Evolutionary conservation across 2,888 invertebrate species (phyloP).

Genomic region (Acanthosepion pharaonis): DNA sequence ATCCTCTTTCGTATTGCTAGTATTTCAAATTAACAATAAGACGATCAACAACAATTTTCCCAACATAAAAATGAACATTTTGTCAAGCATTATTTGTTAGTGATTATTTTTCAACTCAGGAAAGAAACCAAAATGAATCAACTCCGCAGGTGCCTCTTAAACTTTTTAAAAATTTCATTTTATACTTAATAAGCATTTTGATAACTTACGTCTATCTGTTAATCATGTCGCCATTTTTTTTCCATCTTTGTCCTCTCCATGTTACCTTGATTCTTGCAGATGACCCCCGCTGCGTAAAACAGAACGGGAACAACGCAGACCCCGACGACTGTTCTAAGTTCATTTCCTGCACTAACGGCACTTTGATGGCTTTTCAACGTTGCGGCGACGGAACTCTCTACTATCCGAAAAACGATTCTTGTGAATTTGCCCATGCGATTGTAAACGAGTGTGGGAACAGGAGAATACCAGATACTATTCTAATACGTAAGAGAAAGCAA

Average conservation of each 20-base stretch:
- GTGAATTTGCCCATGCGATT: conserved; percentile 57
- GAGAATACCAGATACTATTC: conserved; percentile 55
- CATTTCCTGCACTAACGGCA: conserved; percentile 59
- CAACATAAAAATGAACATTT: no score
- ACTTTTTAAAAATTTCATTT: no score
- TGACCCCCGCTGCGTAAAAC: conserved; percentile 56
- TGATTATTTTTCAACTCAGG: no score
- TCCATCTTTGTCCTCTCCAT: no score
- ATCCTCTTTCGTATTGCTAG: no score
- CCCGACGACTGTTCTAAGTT: conserved; percentile 60
- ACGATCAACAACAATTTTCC: no score
- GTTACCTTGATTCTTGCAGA: conserved; percentile 50
- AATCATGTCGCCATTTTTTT: background rate
- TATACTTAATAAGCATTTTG: background rate
- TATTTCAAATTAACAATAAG: no score
- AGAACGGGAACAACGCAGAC: conserved; percentile 59
- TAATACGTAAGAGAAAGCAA: conserved; percentile 56
- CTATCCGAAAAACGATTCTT: conserved; percentile 57
- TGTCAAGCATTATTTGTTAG: no score
- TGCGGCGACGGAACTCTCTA: conserved; percentile 60
- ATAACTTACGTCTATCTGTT: background rate
- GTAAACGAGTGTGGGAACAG: conserved; percentile 56
- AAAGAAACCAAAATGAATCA: no score
- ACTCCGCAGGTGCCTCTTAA: no score
- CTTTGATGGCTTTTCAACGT: conserved; percentile 57